Conservation (phyloP, 1,140 invertebrate genomes). For the Ectropis grisescens region DNA sequence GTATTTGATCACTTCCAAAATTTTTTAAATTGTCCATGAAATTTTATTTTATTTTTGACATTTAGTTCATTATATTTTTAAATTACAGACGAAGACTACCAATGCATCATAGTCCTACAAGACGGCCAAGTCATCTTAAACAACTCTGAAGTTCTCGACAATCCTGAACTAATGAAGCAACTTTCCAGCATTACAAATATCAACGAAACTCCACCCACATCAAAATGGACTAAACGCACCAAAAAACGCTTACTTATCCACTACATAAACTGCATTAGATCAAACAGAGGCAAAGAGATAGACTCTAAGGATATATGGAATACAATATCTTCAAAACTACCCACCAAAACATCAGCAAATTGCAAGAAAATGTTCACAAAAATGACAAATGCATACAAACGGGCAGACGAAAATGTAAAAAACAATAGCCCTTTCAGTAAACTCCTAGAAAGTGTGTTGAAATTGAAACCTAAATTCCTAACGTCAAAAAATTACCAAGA, state of each 20-base stretch:
- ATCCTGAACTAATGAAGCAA: no score
- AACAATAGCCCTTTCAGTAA: constrained; percentile 19
- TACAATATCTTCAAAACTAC: constrained; percentile 37
- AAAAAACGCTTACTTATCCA: constrained; percentile 36
- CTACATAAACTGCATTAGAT: constrained; percentile 42
- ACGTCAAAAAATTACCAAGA: constrained; percentile 17
- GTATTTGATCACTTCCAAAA: no score
- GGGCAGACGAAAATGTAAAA: constrained; percentile 8
- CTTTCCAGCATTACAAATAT: no score
- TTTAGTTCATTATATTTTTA: no score
- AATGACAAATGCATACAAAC: constrained; percentile 29
- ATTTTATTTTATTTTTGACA: no score
- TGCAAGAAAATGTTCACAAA: constrained; percentile 44
- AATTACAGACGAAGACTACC: constrained; percentile 49
- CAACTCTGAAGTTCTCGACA: no score
- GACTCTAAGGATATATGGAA: constrained; percentile 44
- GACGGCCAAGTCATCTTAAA: constrained; percentile 45
- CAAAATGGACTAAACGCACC: constrained; percentile 34
- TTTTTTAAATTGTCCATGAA: no score
- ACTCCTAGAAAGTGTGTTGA: constrained; percentile 34
- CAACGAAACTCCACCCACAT: no score
- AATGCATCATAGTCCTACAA: constrained; percentile 57
- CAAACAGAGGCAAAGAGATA: constrained; percentile 31
- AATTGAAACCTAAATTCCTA: constrained; percentile 30
- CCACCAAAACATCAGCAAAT: constrained; percentile 27